Evolutionary conservation across 2,797 vertebrate genomes (phyloP), one percentile per base, ranked within the genome.

Genomic region (Catamblyrhynchus diadema): DNA sequence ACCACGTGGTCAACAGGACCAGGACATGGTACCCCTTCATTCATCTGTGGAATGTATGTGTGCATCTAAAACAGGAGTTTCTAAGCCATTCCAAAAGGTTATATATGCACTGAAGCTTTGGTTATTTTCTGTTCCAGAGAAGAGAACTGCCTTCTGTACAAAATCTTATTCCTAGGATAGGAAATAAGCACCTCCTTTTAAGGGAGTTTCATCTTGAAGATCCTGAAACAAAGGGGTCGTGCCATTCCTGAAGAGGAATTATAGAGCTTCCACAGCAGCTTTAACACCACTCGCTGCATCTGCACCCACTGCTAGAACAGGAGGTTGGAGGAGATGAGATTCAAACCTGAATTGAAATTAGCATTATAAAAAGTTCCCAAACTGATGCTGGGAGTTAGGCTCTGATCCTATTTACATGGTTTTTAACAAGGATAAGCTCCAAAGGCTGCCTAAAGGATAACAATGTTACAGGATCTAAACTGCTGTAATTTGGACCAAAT

Each of bases 291-390:
- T 50, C 15, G 1, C 66, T 89, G 67, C 42, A 81, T 72, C 54
- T 82, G 39, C 16, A 85, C 28, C 50, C 73, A 51, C n/a, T 81
- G 19, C 30, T 87, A 69, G 89, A 13, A 81, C n/a, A 47, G 10
- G 23, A 88, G 27, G 12, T 13, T 65, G 48, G 16, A 82, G 47
- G n/a, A 86, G 20, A 81, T 78, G 70, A 92, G 41, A n/a, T n/a
- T n/a, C n/a, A n/a, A n/a, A n/a, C n/a, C 50, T 35, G 18, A 83
- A 91, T 69, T 89, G 70, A 92, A 96, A 86, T 94, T 88, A 93
- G 27, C 41, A 62, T 81, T 79, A 65, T 48, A 62, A 92, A 83
- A 79, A 15, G 4, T 75, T 83, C 45, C 28, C 83, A 73, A 50
- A 79, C 37, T 65, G 62, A 66, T 83, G 70, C 48, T 50, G 8